These are phyloP conservation scores for Tetragonula clypearis DNA, from an alignment of 1,140 invertebrate genomes.

Conservation along the genomic window DNA sequence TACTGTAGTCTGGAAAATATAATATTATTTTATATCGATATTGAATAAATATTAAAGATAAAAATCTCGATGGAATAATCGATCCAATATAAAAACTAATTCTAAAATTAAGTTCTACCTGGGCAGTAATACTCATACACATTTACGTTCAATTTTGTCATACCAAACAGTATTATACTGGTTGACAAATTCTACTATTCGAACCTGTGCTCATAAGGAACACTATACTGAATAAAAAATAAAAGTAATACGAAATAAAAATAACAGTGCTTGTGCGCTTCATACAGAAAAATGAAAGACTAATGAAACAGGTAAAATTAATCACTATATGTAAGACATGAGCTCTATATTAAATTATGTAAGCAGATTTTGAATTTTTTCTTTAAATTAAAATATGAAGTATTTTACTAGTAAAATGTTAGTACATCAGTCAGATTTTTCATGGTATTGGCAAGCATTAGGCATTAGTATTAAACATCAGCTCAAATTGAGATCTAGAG, in stretches of 20 bases:
- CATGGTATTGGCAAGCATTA: slow-evolving; percentile 30
- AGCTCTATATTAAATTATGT: slow-evolving; percentile 66
- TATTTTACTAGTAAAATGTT: slow-evolving; percentile 32
- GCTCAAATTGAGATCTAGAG: slow-evolving; percentile 6
- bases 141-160: slow-evolving; percentile 31
- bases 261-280: slow-evolving; percentile 26
- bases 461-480: slow-evolving; percentile 31
- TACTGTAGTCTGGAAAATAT: slow-evolving; percentile 15
- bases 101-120: slow-evolving; percentile 45
- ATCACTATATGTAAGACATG: slow-evolving; percentile 32
- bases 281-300: slow-evolving; percentile 54
- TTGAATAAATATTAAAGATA: slow-evolving; percentile 13
- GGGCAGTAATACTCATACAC: slow-evolving; percentile 38
- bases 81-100: slow-evolving; percentile 37
- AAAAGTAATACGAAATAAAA: slow-evolving; percentile 8
- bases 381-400: slow-evolving; percentile 26
- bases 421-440: slow-evolving; percentile 35
- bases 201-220: slow-evolving; percentile 18
- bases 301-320: slow-evolving; percentile 19
- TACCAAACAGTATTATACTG: slow-evolving; percentile 25
- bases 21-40: slow-evolving; percentile 21
- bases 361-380: slow-evolving; percentile 30
- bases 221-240: not conserved
- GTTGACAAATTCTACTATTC: slow-evolving; percentile 24
- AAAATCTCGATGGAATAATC: slow-evolving; percentile 8